These are phyloP conservation scores for Trichogramma evanescens DNA, from an alignment of 2,888 invertebrate genomes.

Conservation along the genomic window DNA sequence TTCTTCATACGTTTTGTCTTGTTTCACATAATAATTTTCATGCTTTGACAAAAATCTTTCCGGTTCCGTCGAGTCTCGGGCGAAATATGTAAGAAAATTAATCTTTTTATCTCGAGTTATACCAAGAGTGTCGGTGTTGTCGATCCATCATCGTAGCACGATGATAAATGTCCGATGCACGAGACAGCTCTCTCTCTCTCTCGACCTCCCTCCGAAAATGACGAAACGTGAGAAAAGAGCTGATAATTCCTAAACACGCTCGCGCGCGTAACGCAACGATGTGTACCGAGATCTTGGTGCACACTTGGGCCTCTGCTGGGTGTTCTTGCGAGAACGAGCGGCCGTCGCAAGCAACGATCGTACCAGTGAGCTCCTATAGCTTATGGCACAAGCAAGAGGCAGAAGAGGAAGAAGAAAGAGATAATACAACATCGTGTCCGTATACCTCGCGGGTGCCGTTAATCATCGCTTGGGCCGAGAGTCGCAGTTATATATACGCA, in stretches of 20 bases:
- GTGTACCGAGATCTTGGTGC: constrained; percentile 34
- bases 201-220: neutral
- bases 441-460: constrained; percentile 40
- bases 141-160: neutral
- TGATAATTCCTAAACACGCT: constrained; percentile 20
- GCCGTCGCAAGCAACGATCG: no score
- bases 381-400: no score
- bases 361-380: no score
- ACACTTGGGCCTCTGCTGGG: constrained; percentile 25
- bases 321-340: no score
- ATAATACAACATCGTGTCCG: constrained; percentile 37
- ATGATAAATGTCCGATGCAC: neutral
- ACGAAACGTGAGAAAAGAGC: constrained; percentile 2
- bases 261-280: constrained; percentile 4
- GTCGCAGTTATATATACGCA: constrained; percentile 23
- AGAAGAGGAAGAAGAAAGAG: constrained; percentile 29
- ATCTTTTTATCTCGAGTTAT: no score
- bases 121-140: neutral
- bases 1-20: no score
- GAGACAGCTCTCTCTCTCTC: neutral
- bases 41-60: no score
- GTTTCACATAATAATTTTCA: no score
- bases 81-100: no score
- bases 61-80: no score
- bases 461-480: constrained; percentile 38